phyloP scores from a whole-genome alignment of 2,888 invertebrate species.

The Cantharis nigra region DNA sequence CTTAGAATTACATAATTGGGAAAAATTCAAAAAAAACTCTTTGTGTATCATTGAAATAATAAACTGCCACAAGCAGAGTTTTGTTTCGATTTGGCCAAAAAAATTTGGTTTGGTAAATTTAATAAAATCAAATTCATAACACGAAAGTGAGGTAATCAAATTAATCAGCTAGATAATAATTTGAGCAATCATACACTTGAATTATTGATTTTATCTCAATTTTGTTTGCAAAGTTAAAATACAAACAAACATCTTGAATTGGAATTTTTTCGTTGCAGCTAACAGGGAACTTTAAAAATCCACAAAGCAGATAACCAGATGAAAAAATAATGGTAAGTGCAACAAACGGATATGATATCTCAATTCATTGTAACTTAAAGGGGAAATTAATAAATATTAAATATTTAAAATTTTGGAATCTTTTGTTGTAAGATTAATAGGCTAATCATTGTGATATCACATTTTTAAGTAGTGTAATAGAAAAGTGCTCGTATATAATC shows the following conservation, averaged over 20 bases:
- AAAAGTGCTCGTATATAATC: neutral
- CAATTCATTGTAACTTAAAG: too few relatives aligned
- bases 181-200: neutral
- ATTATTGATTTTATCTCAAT: neutral
- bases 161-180: neutral
- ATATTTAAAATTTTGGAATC: neutral
- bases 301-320: neutral
- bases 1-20: too few relatives aligned
- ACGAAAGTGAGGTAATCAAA: neutral
- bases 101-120: too few relatives aligned
- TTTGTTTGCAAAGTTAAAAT: neutral
- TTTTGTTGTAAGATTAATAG: neutral
- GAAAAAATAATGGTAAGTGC: too few relatives aligned
- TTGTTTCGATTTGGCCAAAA: too few relatives aligned
- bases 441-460: neutral
- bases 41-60: too few relatives aligned
- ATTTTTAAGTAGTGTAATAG: neutral
- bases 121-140: too few relatives aligned
- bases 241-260: slow-evolving; percentile 67
- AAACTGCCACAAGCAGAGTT: too few relatives aligned
- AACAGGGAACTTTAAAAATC: neutral
- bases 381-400: too few relatives aligned
- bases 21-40: too few relatives aligned
- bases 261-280: neutral
- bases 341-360: too few relatives aligned